phyloP scores from a whole-genome alignment of 2,888 invertebrate genomes.

The Lycophotia porphyrea region DNA sequence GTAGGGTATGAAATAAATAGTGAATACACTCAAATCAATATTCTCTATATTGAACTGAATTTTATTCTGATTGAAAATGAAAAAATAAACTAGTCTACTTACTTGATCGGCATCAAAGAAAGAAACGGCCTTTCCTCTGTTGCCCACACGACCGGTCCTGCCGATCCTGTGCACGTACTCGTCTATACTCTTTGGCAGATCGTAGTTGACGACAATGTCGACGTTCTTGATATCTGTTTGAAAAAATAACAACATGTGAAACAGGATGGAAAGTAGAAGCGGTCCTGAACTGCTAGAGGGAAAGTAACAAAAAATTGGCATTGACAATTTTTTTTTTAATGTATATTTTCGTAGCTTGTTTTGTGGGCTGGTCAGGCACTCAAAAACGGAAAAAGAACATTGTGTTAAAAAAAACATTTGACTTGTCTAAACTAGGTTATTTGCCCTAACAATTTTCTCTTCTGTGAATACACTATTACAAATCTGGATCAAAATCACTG shows the following conservation, averaged over 20 bases:
- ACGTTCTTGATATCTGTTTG: constrained; percentile 95
- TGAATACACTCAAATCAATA: background rate
- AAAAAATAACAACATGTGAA: constrained; percentile 25
- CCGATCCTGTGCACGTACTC: constrained; percentile 99
- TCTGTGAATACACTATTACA: background rate
- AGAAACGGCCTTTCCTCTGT: constrained; percentile 96
- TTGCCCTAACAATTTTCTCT: background rate
- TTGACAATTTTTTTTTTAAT: background rate
- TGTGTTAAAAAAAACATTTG: too few species aligned
- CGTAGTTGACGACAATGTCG: constrained; percentile 97
- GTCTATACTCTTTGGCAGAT: constrained; percentile 96
- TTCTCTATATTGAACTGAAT: background rate
- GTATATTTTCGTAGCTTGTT: background rate
- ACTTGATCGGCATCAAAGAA: constrained; percentile 93
- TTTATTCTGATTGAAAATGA: background rate
- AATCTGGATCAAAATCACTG: background rate
- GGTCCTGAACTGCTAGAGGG: background rate
- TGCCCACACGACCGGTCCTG: constrained; percentile 98
- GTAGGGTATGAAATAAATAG: background rate
- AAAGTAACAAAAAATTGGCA: background rate
- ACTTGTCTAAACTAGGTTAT: background rate
- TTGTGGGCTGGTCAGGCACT: background rate
- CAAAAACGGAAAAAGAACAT: background rate
- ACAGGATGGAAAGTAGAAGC: background rate
- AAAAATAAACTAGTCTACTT: constrained; percentile 43